A percentile compares a stretch with the other conserved stretches of the same genome.
Evolutionary conservation across 2,113 vertebrate species (phyloP).

Genomic region (Limnothrissa miodon): DNA sequence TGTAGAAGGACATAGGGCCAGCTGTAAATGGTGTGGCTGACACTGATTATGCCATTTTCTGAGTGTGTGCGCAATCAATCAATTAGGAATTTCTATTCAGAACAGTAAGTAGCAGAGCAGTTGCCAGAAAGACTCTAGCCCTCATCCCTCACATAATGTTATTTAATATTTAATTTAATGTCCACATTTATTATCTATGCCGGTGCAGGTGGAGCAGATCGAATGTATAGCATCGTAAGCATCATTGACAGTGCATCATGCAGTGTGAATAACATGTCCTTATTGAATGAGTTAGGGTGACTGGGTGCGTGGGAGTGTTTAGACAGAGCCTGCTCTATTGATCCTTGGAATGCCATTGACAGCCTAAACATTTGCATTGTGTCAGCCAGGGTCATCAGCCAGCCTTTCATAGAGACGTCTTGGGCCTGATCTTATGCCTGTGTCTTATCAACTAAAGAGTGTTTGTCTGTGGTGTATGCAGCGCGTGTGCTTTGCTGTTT

Average conservation of each 20-base stretch:
- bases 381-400: not conserved
- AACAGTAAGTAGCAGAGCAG: no score
- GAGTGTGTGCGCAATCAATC: no score
- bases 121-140: no score
- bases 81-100: no score
- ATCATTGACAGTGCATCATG: not conserved
- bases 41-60: no score
- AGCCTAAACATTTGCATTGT: not conserved
- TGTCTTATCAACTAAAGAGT: not conserved
- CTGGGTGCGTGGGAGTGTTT: not conserved
- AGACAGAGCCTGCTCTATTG: not conserved
- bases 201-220: no score
- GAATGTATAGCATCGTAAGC: not conserved
- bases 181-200: no score
- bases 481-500: not conserved
- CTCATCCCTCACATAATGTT: no score
- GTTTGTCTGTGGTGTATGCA: not conserved
- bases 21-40: no score
- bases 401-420: not conserved
- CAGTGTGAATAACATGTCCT: not conserved
- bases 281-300: not conserved
- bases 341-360: not conserved
- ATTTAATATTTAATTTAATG: no score
- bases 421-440: not conserved
- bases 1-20: no score